Evolutionary conservation across 2,797 vertebrate genomes (phyloP).

Genomic region (Halcyon chelicuti): DNA sequence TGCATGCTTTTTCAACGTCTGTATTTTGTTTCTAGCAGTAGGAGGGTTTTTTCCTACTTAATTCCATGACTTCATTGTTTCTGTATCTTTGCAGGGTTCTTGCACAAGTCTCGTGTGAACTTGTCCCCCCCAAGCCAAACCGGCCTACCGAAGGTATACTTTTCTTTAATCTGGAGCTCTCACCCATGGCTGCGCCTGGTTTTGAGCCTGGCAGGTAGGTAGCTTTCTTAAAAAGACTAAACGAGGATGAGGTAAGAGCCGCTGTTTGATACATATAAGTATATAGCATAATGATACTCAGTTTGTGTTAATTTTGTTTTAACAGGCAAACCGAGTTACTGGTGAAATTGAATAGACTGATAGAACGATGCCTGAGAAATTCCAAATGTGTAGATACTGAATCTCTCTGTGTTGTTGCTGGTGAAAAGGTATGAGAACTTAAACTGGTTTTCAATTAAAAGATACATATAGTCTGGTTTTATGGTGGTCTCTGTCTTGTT

Average conservation of each 20-base stretch:
- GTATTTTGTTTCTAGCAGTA: rapidly evolving
- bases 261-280: not conserved
- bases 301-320: not conserved
- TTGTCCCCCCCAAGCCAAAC: slow-evolving; percentile 91
- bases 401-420: slow-evolving; percentile 94
- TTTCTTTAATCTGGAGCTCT: slow-evolving; percentile 94
- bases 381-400: slow-evolving; percentile 97
- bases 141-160: slow-evolving; percentile 94
- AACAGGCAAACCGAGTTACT: slow-evolving; percentile 91
- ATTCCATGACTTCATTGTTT: rapidly evolving
- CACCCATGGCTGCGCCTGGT: slow-evolving; percentile 93
- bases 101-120: slow-evolving; percentile 94
- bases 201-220: slow-evolving; percentile 93
- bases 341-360: slow-evolving; percentile 92
- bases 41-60: rapidly evolving
- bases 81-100: slow-evolving; percentile 84
- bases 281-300: rapidly evolving
- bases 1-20: rapidly evolving
- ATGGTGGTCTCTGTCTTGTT: not conserved
- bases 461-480: rapidly evolving
- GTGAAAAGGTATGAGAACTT: slow-evolving; percentile 88
- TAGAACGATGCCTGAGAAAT: slow-evolving; percentile 94
- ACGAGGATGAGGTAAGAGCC: not conserved
- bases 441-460: not conserved
- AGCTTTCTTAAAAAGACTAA: not conserved